Percentiles rank a stretch among this genome's conserved stretches.
phyloP scores from a whole-genome alignment of 2,113 vertebrate genomes.

The Martes martes region DNA sequence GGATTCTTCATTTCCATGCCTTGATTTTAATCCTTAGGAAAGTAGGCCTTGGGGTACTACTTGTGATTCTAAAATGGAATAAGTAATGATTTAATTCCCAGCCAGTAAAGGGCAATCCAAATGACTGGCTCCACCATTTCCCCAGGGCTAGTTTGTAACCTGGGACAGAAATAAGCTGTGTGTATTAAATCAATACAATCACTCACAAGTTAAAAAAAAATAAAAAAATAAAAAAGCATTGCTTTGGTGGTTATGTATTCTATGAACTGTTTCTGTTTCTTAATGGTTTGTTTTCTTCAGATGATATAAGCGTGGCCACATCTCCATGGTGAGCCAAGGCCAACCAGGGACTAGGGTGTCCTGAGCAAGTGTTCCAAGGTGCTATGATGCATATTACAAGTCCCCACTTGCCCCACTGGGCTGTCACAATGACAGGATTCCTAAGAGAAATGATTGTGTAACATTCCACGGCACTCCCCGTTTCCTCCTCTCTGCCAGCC shows the following conservation, averaged over 20 bases:
- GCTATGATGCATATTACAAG: neutral
- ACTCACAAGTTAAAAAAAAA: constrained; percentile 42
- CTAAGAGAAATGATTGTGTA: neutral
- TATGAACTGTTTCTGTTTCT: constrained; percentile 53
- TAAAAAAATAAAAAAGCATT: constrained; percentile 47
- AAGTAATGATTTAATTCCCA: constrained; percentile 78
- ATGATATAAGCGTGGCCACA: neutral
- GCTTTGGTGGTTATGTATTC: constrained; percentile 51
- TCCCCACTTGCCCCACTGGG: neutral
- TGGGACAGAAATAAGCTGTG: constrained; percentile 77
- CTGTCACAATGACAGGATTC: neutral
- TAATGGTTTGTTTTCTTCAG: constrained; percentile 51
- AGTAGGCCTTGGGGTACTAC: constrained; percentile 75
- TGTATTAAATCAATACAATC: constrained; percentile 78
- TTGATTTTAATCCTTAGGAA: constrained; percentile 73
- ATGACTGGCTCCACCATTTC: constrained; percentile 75
- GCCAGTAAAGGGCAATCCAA: constrained; percentile 77
- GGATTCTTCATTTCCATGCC: constrained; percentile 71
- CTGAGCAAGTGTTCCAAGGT: neutral
- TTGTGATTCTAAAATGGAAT: constrained; percentile 78
- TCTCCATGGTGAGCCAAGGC: neutral
- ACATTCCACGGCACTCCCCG: neutral
- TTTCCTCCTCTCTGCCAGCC: neutral
- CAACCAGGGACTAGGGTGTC: neutral
- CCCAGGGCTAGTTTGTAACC: constrained; percentile 77